Percentiles rank a stretch among this genome's conserved stretches.
Evolutionary conservation across 2,113 vertebrate genomes (phyloP).

Genomic region (Brachypodius melanocephalos): DNA sequence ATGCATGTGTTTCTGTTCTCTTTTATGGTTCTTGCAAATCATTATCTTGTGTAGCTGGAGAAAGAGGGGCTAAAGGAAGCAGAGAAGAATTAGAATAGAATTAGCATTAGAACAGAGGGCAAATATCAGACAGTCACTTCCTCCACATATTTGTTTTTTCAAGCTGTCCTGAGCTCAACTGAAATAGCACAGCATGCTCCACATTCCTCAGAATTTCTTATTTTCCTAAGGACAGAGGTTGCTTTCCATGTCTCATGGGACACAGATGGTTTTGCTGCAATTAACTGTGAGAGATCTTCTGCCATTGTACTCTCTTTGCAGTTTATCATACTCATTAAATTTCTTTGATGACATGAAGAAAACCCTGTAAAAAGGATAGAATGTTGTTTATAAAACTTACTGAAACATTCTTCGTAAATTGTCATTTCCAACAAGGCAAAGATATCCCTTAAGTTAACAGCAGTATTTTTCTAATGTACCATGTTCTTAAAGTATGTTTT

Average conservation of each 20-base stretch:
- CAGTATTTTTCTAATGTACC: background rate
- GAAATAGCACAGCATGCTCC: conserved; percentile 6
- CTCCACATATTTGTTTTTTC: background rate
- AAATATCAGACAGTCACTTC: background rate
- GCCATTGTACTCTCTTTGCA: background rate
- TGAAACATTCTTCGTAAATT: background rate
- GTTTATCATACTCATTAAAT: conserved; percentile 6
- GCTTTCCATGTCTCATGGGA: background rate
- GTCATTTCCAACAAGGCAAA: background rate
- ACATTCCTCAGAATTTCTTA: background rate
- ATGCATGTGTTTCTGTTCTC: conserved; percentile 14
- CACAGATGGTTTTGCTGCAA: background rate
- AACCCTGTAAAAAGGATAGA: background rate
- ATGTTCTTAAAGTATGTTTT: background rate
- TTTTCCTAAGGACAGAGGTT: conserved; percentile 7
- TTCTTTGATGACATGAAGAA: background rate
- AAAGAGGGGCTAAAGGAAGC: background rate
- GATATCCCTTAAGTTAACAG: background rate
- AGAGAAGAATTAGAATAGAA: background rate
- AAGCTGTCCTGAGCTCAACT: background rate
- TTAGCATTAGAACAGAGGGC: background rate
- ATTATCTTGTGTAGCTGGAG: background rate
- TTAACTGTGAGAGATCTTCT: conserved; percentile 21
- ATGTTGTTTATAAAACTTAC: background rate
- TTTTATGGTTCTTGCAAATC: conserved; percentile 24